Evolutionary conservation across 2,797 vertebrate genomes (phyloP).

Genomic region (Erpetoichthys calabaricus): DNA sequence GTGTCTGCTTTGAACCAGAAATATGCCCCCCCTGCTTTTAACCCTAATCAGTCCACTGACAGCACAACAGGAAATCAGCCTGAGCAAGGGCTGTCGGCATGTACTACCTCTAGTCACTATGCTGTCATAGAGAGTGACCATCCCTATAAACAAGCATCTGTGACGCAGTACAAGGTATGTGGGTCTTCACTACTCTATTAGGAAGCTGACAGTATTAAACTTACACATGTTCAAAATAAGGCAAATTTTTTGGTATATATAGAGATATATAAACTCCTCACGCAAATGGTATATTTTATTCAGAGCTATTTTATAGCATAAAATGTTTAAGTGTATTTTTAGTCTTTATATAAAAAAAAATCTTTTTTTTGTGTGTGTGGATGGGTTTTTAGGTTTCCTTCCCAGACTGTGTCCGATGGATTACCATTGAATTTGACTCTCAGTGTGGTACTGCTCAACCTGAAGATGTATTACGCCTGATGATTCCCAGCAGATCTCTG

Average conservation of each 20-base stretch:
- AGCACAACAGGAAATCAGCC: constrained; percentile 95
- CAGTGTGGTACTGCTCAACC: constrained; percentile 96
- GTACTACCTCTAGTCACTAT: constrained; percentile 92
- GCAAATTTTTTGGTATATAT: no score
- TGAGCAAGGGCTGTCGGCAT: constrained; percentile 88
- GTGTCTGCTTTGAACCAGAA: constrained; percentile 96
- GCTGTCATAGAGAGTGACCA: constrained; percentile 92
- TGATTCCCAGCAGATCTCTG: constrained; percentile 77
- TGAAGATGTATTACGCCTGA: constrained; percentile 83
- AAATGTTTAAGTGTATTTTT: background rate
- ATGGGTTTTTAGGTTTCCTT: constrained; percentile 67
- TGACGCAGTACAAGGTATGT: constrained; percentile 86
- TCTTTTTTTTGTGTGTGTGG: no score
- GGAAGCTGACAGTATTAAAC: no score
- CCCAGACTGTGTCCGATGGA: constrained; percentile 94
- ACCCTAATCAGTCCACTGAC: constrained; percentile 98
- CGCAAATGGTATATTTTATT: no score
- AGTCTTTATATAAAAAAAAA: background rate
- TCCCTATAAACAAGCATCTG: constrained; percentile 86
- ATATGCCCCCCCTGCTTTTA: constrained; percentile 90
- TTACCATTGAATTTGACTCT: constrained; percentile 86
- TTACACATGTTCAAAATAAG: no score
- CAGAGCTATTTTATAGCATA: background rate
- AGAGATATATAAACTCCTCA: no score
- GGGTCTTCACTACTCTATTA: no score